phyloP scores from a whole-genome alignment of 2,888 invertebrate species.

The Lasioglossum leucozonium region DNA sequence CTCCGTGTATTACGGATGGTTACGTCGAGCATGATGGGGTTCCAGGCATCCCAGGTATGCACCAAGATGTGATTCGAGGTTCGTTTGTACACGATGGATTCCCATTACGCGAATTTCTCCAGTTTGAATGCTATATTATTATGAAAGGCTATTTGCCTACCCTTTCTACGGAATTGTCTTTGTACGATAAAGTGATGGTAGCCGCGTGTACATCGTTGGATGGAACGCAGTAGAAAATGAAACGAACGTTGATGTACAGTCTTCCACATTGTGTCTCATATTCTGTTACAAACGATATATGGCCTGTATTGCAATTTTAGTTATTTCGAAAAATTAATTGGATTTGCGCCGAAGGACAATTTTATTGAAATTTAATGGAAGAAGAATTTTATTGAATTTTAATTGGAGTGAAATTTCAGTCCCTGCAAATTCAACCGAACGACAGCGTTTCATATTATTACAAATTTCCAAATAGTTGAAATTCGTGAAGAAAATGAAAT shows the following conservation, averaged over 20 bases:
- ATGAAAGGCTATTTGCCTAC: neutral
- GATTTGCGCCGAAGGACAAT: neutral
- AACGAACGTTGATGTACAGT: neutral
- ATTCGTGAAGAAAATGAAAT: neutral
- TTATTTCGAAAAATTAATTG: neutral
- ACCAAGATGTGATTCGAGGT: neutral
- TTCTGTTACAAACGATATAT: neutral
- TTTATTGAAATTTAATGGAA: neutral
- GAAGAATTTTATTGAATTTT: neutral
- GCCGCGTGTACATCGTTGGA: neutral
- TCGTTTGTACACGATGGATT: conserved; percentile 6
- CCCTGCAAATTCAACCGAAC: neutral
- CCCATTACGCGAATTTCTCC: conserved; percentile 4
- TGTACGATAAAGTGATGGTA: neutral
- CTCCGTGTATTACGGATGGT: neutral
- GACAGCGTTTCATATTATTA: neutral
- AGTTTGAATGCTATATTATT: neutral
- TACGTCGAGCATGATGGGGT: neutral
- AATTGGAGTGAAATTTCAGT: neutral
- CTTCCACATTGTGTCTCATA: neutral
- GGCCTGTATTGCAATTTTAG: neutral
- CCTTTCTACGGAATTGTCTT: neutral
- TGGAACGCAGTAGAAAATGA: neutral
- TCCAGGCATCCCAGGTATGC: neutral
- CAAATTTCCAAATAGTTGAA: neutral